phyloP scores from a whole-genome alignment of 2,797 vertebrate species.

The Bovichtus variegatus region DNA sequence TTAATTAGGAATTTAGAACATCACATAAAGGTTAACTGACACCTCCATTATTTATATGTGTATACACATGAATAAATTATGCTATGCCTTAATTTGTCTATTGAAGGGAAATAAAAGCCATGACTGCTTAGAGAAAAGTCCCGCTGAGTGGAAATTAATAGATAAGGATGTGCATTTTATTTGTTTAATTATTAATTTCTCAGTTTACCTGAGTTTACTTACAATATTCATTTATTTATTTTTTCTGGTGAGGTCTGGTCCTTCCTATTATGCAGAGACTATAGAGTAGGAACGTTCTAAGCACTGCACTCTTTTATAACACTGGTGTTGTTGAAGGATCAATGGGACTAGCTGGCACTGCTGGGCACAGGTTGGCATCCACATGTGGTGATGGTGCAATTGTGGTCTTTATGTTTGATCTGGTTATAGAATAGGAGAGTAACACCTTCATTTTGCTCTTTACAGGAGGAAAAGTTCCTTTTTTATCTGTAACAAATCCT shows the following conservation, averaged over 20 bases:
- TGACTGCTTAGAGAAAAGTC: background rate
- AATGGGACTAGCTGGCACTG: slow-evolving; percentile 55
- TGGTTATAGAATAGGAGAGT: slow-evolving; percentile 28
- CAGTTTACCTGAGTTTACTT: background rate
- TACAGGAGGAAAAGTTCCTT: slow-evolving; percentile 83
- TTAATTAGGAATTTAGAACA: background rate
- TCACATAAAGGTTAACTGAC: background rate
- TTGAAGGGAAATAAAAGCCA: slow-evolving; percentile 4
- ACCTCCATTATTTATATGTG: background rate
- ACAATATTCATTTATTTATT: slow-evolving; percentile 1
- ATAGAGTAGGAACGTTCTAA: background rate
- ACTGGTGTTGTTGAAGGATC: slow-evolving; percentile 53
- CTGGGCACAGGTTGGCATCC: slow-evolving; percentile 41
- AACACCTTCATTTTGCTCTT: slow-evolving; percentile 66
- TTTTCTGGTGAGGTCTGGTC: background rate
- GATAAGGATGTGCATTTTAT: background rate
- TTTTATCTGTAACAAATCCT: slow-evolving; percentile 84
- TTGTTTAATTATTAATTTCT: background rate
- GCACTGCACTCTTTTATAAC: slow-evolving; percentile 6
- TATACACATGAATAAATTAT: background rate
- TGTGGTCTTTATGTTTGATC: slow-evolving; percentile 9
- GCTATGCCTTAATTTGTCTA: background rate
- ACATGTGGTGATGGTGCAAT: slow-evolving; percentile 37
- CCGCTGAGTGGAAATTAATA: background rate
- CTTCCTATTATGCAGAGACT: background rate